phyloP scores from a whole-genome alignment of 2,797 vertebrate genomes.

The Odontamblyopus rebecca region DNA sequence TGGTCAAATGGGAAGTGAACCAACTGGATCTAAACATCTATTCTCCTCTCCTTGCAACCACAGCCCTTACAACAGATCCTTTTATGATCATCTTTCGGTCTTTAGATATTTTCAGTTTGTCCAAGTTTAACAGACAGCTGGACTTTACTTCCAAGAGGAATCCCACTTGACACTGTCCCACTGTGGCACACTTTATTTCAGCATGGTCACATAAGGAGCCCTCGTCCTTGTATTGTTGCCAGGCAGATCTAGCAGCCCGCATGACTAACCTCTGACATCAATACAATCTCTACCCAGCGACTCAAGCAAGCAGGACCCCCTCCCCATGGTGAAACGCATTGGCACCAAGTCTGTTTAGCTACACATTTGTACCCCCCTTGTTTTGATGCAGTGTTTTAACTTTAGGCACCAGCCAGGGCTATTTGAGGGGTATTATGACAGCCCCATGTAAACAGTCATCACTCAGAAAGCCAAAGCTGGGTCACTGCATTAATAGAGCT shows the following conservation, averaged over 20 bases:
- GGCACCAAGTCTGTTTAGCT: conserved; percentile 47
- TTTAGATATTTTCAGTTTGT: conserved; percentile 16
- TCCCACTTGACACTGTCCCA: conserved; percentile 37
- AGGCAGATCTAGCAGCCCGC: conserved; percentile 69
- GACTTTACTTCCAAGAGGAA: conserved; percentile 49
- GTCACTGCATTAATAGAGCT: conserved; percentile 36
- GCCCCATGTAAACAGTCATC: conserved; percentile 72
- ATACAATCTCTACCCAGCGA: conserved; percentile 59
- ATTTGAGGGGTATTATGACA: conserved; percentile 71
- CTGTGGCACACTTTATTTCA: conserved; percentile 37
- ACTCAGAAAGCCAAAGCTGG: conserved; percentile 47
- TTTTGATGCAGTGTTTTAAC: conserved; percentile 65
- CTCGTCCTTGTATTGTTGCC: conserved; percentile 68
- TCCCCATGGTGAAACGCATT: conserved; percentile 34
- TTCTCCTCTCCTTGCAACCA: not conserved
- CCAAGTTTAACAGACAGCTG: conserved; percentile 35
- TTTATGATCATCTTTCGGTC: conserved; percentile 12
- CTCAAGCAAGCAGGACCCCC: conserved; percentile 37
- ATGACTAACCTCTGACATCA: conserved; percentile 80
- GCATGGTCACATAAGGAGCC: conserved; percentile 22
- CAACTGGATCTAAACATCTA: not conserved
- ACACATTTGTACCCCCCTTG: conserved; percentile 31
- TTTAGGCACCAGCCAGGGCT: conserved; percentile 44
- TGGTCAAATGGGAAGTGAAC: not conserved
- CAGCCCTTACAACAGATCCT: not conserved